Base-by-base conservation (phyloP, 2,797 vertebrate genomes). In the Thripadectes ignobilis region DNA sequence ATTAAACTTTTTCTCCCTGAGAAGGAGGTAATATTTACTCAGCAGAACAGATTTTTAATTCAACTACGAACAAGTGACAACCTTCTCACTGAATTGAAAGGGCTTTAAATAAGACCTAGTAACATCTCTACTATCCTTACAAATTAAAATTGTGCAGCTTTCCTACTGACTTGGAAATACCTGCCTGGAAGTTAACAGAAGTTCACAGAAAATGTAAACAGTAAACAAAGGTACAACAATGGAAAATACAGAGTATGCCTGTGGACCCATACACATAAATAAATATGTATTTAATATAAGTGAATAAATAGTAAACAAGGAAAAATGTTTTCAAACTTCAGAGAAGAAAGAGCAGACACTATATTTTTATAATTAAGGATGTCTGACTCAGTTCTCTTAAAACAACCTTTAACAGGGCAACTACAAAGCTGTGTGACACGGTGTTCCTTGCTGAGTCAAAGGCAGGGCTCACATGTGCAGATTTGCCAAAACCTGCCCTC, bases 401-500 rank as follows among this genome's bases (percentile, higher is more conserved):
- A 87, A 66, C 52, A 82, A 2, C 4, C 5, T 88, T 84, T 79
- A 82, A 79, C 51, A 57, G 74, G 74, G 63, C 52, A 76, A 6
- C 74, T 92, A 94, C 89, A 94, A 92, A 93, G 83, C 74, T n/a
- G 55, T 71, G 83, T 1, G 9, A 69, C 69, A 62, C 0, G 0
- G 26, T 30, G 73, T 4, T 92, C 85, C 79, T 92, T 93, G 85
- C 89, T 84, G 94, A 93, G 92, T 90, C 80, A 90, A 90, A 95
- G 71, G 48, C 73, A 78, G 5, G n/a, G 93, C 45, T 92, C 71
- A 39, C 62, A 61, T 36, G 65, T 63, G 84, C 72, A 80, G 80
- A 92, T 96, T 71, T 92, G 88, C 92, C 77, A 95, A 91, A 93
- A 91, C 75, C 89, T 94, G 86, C 81, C 81, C 87, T 85, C 65